Evolutionary conservation across 2,797 vertebrate genomes (phyloP).

Genomic region (Stomatorhinus walkeri): DNA sequence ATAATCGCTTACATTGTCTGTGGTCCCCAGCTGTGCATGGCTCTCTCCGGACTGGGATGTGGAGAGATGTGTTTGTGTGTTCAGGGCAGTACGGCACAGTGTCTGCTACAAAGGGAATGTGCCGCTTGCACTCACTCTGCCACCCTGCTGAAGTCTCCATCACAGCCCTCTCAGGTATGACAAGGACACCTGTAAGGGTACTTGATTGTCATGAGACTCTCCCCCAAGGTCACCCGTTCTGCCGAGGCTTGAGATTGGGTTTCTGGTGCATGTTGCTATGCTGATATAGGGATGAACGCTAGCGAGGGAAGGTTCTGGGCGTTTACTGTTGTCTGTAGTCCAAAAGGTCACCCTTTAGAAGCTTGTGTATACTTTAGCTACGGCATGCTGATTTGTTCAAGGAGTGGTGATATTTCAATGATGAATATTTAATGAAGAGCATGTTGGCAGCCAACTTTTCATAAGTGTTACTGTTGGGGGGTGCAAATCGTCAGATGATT

Average conservation of each 20-base stretch:
- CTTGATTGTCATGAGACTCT: not conserved
- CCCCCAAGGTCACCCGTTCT: not conserved
- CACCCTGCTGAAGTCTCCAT: constrained; percentile 41
- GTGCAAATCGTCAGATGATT: not conserved
- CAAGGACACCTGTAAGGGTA: constrained; percentile 27
- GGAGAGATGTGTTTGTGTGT: constrained; percentile 38
- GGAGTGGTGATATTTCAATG: constrained; percentile 31
- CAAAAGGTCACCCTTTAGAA: constrained; percentile 44
- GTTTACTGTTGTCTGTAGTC: constrained; percentile 29
- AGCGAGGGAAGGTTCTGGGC: constrained; percentile 18
- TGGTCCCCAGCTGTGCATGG: constrained; percentile 58
- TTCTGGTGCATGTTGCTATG: constrained; percentile 44
- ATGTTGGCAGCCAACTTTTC: not conserved
- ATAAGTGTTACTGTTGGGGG: not conserved
- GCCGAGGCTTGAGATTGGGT: not conserved
- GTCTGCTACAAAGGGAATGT: constrained; percentile 22
- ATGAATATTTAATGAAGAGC: constrained; percentile 27
- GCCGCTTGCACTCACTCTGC: constrained; percentile 27
- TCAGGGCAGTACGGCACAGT: constrained; percentile 17
- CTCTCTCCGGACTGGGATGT: constrained; percentile 58
- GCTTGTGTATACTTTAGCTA: constrained; percentile 31
- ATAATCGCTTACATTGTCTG: constrained; percentile 55
- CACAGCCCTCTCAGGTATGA: constrained; percentile 47
- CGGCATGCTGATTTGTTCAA: not conserved
- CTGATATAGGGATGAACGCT: constrained; percentile 23